phyloP scores from a whole-genome alignment of 2,113 vertebrate genomes.

The Anthoscopus minutus region DNA sequence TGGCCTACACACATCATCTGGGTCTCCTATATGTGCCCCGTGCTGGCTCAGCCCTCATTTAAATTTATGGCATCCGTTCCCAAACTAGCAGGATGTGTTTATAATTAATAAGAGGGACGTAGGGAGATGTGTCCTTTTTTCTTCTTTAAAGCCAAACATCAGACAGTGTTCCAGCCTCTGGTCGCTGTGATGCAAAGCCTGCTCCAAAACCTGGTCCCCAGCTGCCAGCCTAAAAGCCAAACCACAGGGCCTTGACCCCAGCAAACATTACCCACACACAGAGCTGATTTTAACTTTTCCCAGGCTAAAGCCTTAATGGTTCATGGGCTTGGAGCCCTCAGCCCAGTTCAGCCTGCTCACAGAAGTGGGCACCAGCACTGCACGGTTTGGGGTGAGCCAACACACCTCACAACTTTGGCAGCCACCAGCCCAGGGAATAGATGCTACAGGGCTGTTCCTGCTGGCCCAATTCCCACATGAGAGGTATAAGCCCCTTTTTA shows the following conservation, averaged over 20 bases:
- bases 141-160: neutral
- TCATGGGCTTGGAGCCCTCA: neutral
- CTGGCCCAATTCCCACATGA: neutral
- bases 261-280: neutral
- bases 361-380: neutral
- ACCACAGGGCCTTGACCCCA: neutral
- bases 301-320: neutral
- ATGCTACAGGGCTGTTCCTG: neutral
- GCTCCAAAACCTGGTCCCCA: neutral
- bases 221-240: neutral
- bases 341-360: neutral
- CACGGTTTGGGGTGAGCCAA: neutral
- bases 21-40: neutral
- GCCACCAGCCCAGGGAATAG: neutral
- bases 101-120: neutral
- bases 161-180: neutral
- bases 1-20: neutral
- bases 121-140: neutral
- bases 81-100: neutral
- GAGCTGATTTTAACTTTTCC: neutral
- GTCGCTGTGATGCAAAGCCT: neutral
- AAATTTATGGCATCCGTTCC: neutral
- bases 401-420: neutral
- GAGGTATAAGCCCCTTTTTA: neutral
- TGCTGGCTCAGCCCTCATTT: neutral